Evolutionary conservation across 2,888 invertebrate species (phyloP), one percentile per base, ranked within the genome.

Genomic region (Callyntrura guangdongensis): DNA sequence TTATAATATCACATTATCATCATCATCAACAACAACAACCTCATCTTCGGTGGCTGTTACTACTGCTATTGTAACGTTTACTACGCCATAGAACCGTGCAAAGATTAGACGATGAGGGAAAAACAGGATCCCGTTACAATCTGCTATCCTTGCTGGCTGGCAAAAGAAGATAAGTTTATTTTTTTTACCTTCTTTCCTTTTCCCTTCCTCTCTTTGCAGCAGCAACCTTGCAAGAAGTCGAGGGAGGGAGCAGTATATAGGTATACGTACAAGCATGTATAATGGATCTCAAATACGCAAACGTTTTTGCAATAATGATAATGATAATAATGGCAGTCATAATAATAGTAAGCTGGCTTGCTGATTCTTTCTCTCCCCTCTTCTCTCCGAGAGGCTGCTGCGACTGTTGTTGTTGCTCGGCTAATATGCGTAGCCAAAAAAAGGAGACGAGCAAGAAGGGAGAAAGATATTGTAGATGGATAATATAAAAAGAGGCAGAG

Each of bases 71-170:
- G n/a, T n/a, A n/a, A n/a, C n/a, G n/a, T n/a, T n/a, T n/a, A n/a
- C n/a, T n/a, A n/a, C n/a, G n/a, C n/a, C n/a, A n/a, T n/a, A n/a
- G n/a, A n/a, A 49, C 89, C 82, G 85, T 91, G 89, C 72, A 92
- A 88, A 90, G 87, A 92, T 90, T 88, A 92, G 74, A 86, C 83
- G 91, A 90, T 89, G 89, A 87, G 87, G 90, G 85, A 92, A n/a
- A n/a, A 87, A 92, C 88, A 86, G 86, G 84, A 92, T 92, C 91
- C 92, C 92, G 92, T 92, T 92, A 92, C 56, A 74, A n/a, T 17
- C 22, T 45, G 59, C 64, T 49, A 25, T 6, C n/a, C 20, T n/a
- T n/a, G 53, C 45, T 53, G 17, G 11, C 36, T 20, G 5, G 4
- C 20, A 59, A 6, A 2, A 59, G 20, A 3, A 5, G 47, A n/a